Evolutionary conservation across 1,140 invertebrate species (phyloP).

Genomic region (Schmidtea mediterranea): DNA sequence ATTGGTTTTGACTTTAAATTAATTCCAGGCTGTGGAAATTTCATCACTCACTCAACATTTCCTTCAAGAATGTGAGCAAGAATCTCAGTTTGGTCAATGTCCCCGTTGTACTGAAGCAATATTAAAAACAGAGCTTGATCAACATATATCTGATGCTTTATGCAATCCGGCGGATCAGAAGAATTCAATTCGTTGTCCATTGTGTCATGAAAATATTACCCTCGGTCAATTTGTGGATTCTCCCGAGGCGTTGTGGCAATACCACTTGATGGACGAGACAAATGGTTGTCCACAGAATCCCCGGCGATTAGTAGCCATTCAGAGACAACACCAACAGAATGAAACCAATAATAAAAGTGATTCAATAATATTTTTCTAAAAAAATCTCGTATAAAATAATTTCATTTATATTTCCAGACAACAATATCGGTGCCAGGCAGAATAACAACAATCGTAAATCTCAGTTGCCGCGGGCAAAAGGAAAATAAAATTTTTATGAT

Average conservation of each 20-base stretch:
- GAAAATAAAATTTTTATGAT: too few species aligned
- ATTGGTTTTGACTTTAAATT: not conserved
- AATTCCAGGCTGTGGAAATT: slow-evolving; percentile 44
- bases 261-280: slow-evolving; percentile 33
- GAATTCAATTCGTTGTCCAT: slow-evolving; percentile 35
- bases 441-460: too few species aligned
- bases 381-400: too few species aligned
- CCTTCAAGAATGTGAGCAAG: slow-evolving; percentile 41
- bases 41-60: slow-evolving; percentile 49
- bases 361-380: too few species aligned
- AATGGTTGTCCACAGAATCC: slow-evolving; percentile 24
- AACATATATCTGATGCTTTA: slow-evolving; percentile 25
- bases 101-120: slow-evolving; percentile 39
- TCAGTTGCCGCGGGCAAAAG: too few species aligned
- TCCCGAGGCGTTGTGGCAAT: slow-evolving; percentile 35
- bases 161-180: slow-evolving; percentile 16
- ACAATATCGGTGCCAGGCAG: too few species aligned
- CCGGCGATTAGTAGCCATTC: slow-evolving; percentile 11
- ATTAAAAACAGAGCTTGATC: slow-evolving; percentile 32
- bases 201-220: slow-evolving; percentile 41
- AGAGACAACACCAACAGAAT: too few species aligned
- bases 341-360: too few species aligned
- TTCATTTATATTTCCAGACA: too few species aligned
- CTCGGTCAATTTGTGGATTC: slow-evolving; percentile 13
- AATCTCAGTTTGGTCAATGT: slow-evolving; percentile 38